A percentile compares a stretch with the other conserved stretches of the same genome.
These are phyloP conservation scores for Lytechinus variegatus DNA, from an alignment of 35 echinoderm and acorn worm genomes.

Conservation along the genomic window DNA sequence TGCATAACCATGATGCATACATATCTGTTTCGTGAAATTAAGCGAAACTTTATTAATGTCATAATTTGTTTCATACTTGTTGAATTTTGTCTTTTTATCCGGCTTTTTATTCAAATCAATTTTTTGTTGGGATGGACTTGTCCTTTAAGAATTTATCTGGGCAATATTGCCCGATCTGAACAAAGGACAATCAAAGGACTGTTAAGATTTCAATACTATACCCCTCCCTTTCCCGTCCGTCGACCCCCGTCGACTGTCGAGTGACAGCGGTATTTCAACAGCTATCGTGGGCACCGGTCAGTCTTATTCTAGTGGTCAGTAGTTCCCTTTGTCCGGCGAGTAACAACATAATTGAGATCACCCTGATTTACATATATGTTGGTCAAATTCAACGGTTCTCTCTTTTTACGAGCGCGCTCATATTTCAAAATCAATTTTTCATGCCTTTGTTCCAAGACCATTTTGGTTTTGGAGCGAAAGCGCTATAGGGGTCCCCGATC, in stretches of 20 bases:
- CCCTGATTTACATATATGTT: slow-evolving; percentile 35
- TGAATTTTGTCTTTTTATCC: too few species aligned
- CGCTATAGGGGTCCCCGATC: background rate
- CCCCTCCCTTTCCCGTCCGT: too few species aligned
- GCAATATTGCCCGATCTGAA: too few species aligned
- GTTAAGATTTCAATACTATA: too few species aligned
- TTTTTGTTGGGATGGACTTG: too few species aligned
- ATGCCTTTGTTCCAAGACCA: background rate
- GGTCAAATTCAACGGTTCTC: background rate
- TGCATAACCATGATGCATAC: too few species aligned
- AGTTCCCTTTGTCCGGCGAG: background rate
- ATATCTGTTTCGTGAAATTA: too few species aligned
- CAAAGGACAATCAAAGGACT: too few species aligned
- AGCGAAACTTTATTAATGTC: too few species aligned
- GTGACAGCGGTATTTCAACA: background rate
- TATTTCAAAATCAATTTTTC: slow-evolving; percentile 4
- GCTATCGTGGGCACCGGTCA: background rate
- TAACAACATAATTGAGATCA: slow-evolving; percentile 40
- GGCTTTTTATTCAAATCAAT: too few species aligned
- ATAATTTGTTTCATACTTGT: too few species aligned
- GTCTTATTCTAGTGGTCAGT: background rate
- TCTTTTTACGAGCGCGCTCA: background rate
- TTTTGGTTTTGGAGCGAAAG: background rate
- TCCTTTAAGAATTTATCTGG: too few species aligned
- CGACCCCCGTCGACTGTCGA: background rate